Evolutionary conservation across 2,888 invertebrate genomes (phyloP).

Genomic region (Ceramica pisi): DNA sequence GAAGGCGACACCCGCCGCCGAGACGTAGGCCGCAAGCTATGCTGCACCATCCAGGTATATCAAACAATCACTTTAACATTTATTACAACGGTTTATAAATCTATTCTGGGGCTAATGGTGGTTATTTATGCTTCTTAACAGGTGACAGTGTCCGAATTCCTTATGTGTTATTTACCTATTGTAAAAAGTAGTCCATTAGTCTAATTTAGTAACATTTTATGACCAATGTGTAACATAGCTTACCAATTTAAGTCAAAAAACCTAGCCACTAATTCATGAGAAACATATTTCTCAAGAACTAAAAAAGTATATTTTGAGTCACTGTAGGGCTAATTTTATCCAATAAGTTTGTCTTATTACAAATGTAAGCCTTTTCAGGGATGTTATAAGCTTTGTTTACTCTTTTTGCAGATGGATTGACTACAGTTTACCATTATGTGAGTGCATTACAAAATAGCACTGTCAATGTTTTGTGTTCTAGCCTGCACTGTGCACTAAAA

Average conservation of each 20-base stretch:
- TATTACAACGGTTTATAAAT: not conserved
- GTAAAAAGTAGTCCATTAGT: not conserved
- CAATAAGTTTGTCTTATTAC: too few relatives aligned
- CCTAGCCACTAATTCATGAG: too few relatives aligned
- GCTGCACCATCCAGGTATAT: conserved; percentile 84
- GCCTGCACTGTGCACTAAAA: conserved; percentile 54
- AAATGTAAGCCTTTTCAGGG: too few relatives aligned
- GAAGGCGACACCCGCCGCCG: conserved; percentile 85
- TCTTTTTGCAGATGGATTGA: conserved; percentile 68
- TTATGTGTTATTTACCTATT: not conserved
- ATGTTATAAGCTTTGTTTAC: conserved; percentile 6
- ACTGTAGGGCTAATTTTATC: too few relatives aligned
- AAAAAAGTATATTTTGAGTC: too few relatives aligned
- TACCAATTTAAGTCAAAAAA: too few relatives aligned
- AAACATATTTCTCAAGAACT: too few relatives aligned
- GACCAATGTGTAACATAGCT: not conserved
- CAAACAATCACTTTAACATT: not conserved
- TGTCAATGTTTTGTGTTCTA: conserved; percentile 60
- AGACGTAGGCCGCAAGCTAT: conserved; percentile 83
- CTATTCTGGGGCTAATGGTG: not conserved
- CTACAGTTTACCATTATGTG: conserved; percentile 59
- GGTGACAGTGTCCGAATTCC: not conserved
- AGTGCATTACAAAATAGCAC: conserved; percentile 54
- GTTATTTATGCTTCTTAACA: not conserved
- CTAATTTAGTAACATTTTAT: not conserved